phyloP scores from a whole-genome alignment of 2,888 invertebrate species.

The Eubasilissa splendida region DNA sequence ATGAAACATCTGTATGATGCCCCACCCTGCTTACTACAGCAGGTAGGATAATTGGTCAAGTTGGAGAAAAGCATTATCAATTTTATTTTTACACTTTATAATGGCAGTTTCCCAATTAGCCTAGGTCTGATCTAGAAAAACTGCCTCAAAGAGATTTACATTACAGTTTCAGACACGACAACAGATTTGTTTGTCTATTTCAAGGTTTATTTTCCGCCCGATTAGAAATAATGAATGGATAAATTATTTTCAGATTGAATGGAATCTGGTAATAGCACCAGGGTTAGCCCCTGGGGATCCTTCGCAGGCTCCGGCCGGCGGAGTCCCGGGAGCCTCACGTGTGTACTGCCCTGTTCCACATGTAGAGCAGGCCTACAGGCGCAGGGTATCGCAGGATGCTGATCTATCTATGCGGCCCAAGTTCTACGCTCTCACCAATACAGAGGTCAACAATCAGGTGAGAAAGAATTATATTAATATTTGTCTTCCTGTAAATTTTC shows the following conservation, averaged over 20 bases:
- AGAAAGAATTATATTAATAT: constrained; percentile 20
- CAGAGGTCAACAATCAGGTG: constrained; percentile 78
- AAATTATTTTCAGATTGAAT: constrained; percentile 66
- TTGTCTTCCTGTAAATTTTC: too few relatives aligned
- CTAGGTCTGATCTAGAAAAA: too few relatives aligned
- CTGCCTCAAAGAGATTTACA: too few relatives aligned
- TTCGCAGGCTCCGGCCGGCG: constrained; percentile 18
- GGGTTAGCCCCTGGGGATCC: constrained; percentile 63
- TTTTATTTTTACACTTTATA: too few relatives aligned
- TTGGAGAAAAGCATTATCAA: too few relatives aligned
- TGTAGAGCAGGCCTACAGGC: constrained; percentile 68
- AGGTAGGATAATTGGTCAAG: constrained; percentile 71
- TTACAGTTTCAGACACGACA: too few relatives aligned
- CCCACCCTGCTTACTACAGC: constrained; percentile 87
- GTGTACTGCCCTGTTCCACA: constrained; percentile 70
- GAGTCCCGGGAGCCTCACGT: constrained; percentile 62
- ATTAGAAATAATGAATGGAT: too few relatives aligned
- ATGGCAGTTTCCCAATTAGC: too few relatives aligned
- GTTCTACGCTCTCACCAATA: constrained; percentile 90
- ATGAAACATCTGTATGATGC: constrained; percentile 97
- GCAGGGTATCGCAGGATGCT: constrained; percentile 71
- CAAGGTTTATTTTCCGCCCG: too few relatives aligned
- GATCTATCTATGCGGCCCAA: constrained; percentile 86
- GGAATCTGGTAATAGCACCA: constrained; percentile 70
- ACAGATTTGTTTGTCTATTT: too few relatives aligned